phyloP scores from a whole-genome alignment of 2,113 vertebrate species.

The Heterotilapia buettikoferi region DNA sequence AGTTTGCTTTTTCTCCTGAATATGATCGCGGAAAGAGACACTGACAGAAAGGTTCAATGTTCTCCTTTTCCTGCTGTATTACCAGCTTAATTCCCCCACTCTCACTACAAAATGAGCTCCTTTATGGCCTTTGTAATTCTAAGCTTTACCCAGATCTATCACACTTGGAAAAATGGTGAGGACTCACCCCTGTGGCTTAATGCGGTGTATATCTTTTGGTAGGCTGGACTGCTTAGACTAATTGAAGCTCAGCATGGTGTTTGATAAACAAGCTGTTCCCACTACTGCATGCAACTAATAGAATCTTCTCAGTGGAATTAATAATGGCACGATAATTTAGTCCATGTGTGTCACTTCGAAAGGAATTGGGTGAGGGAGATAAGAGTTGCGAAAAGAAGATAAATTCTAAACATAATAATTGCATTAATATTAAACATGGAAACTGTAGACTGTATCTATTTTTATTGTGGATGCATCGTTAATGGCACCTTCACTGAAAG shows the following conservation, averaged over 20 bases:
- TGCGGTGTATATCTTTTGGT: constrained; percentile 5
- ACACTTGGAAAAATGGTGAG: not conserved
- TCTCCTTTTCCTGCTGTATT: not conserved
- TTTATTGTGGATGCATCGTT: not conserved
- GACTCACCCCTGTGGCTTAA: constrained; percentile 29
- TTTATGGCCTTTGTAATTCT: not conserved
- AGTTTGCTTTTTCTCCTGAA: not conserved
- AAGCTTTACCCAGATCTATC: constrained; percentile 9
- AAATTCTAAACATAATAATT: not conserved
- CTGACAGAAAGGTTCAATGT: not conserved
- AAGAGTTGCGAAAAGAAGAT: not conserved
- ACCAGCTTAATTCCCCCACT: not conserved
- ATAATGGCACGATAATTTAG: constrained; percentile 22
- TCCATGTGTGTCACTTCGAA: constrained; percentile 7
- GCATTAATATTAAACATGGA: not conserved
- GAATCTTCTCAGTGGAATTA: constrained; percentile 31
- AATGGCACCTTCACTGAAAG: not conserved
- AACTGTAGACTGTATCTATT: not conserved
- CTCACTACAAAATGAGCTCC: not conserved
- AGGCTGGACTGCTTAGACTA: constrained; percentile 41
- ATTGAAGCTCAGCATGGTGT: constrained; percentile 52
- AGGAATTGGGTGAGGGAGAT: not conserved
- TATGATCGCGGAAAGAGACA: not conserved
- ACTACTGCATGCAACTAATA: constrained; percentile 40
- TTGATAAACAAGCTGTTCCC: constrained; percentile 50